Evolutionary conservation across 2,113 vertebrate genomes (phyloP), one percentile per base, ranked within the genome.

Genomic region (Melanocharis versteri): DNA sequence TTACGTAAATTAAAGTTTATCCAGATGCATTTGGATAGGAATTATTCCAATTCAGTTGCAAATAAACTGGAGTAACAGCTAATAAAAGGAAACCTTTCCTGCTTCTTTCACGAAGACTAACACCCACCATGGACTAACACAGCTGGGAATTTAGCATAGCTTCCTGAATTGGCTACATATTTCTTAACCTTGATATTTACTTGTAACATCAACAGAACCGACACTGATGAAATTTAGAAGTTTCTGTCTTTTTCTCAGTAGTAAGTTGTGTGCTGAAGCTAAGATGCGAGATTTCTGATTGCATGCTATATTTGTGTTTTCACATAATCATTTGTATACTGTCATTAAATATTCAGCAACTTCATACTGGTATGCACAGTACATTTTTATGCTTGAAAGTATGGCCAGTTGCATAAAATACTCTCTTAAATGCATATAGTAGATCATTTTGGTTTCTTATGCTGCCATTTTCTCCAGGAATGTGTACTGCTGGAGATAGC

Each of bases 71-170:
- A 96, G 61, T 64, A 91, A 68, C 88, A 95, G 90, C 60, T 78
- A 93, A 96, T 92, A 97, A 97, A 96, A 95, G 9, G 33, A 91
- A 90, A 70, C 8, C 1, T 87, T 96, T 93, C 93, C 56, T 82
- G 68, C 85, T 97, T 77, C 58, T 83, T 92, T 87, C 13, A 23
- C 87, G 62, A 33, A 64, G 31, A 60, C 44, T 69, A 81, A 91
- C 60, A 92, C 37, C n/a, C 21, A 15, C 44, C 58, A 35, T 4
- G 20, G 48, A 40, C 50, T 76, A 87, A 73, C 45, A 83, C 31
- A 53, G 39, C 30, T 47, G 90, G 64, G 48, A 93, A 93, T 95
- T 92, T 75, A 68, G 57, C 54, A 72, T 14, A 86, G 57, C 48
- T 97, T 95, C 86, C 94, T 90, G 88, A 90, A 83, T 39, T 90